Conservation (phyloP, 2,888 invertebrate species). For the Macropis europaea region DNA sequence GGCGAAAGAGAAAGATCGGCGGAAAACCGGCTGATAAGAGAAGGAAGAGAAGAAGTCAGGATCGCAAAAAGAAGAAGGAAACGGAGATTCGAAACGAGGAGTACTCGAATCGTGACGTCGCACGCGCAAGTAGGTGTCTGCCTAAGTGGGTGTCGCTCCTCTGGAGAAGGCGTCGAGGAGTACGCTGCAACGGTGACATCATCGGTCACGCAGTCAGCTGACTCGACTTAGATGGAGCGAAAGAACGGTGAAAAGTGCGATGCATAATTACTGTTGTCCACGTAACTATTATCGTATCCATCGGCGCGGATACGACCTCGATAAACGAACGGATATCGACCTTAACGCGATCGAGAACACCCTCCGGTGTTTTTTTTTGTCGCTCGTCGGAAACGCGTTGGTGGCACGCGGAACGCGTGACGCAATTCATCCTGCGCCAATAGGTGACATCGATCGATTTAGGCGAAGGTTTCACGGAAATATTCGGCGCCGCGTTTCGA, state of each 20-base stretch:
- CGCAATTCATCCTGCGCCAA: constrained; percentile 3
- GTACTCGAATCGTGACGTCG: constrained; percentile 63
- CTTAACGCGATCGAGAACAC: constrained; percentile 18
- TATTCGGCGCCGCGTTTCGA: too few relatives aligned
- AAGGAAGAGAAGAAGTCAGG: neutral
- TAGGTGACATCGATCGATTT: neutral
- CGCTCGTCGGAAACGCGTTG: constrained; percentile 41
- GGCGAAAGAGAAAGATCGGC: neutral
- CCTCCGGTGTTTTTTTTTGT: neutral
- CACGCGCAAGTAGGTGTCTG: constrained; percentile 61
- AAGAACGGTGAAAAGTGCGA: constrained; percentile 72
- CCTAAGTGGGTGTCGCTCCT: constrained; percentile 64
- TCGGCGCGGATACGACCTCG: constrained; percentile 24
- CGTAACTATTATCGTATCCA: constrained; percentile 37
- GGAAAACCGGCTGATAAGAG: neutral
- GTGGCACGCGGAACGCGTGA: constrained; percentile 21
- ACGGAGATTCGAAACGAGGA: constrained; percentile 37
- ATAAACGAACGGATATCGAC: constrained; percentile 49
- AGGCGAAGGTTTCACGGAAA: neutral
- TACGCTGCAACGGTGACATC: constrained; percentile 76
- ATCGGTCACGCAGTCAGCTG: constrained; percentile 74
- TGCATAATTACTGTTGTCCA: constrained; percentile 47
- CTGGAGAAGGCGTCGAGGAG: constrained; percentile 42
- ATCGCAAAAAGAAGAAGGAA: constrained; percentile 14
- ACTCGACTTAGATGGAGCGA: constrained; percentile 79